Evolutionary conservation across 2,888 invertebrate species (phyloP).

Genomic region (Oscheius sp.): DNA sequence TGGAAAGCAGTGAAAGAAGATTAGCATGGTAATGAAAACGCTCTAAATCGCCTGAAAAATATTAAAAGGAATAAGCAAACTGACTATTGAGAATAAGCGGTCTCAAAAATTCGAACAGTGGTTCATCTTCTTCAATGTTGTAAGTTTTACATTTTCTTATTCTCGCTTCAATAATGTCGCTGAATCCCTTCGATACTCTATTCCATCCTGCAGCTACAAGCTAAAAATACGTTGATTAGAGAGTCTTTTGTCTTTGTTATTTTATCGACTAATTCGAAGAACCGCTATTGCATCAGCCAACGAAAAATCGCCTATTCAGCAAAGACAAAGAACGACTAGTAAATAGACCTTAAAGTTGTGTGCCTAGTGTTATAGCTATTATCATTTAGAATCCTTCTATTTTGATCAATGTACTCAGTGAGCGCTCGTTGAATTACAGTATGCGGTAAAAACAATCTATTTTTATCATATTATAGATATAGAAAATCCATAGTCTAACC

Average conservation of each 20-base stretch:
- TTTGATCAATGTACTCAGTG: too few species aligned
- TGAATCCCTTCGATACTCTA: constrained; percentile 35
- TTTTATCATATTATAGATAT: too few species aligned
- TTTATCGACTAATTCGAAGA: not conserved
- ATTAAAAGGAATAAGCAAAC: not conserved
- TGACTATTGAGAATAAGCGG: not conserved
- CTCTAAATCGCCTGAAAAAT: not conserved
- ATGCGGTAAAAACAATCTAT: too few species aligned
- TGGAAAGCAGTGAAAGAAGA: constrained; percentile 9
- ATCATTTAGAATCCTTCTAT: too few species aligned
- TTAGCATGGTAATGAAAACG: constrained; percentile 3
- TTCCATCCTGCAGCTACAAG: constrained; percentile 46
- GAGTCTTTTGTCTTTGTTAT: not conserved
- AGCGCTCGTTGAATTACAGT: too few species aligned
- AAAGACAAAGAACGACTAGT: too few species aligned
- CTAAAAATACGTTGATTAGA: constrained; percentile 32
- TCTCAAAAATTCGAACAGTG: constrained; percentile 36
- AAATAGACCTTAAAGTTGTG: too few species aligned
- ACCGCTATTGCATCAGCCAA: constrained; percentile 6
- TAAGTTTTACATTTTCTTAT: constrained; percentile 33
- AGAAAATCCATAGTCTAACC: too few species aligned
- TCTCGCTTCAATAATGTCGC: constrained; percentile 24
- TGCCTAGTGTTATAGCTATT: too few species aligned
- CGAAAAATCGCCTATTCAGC: too few species aligned
- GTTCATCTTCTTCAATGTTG: constrained; percentile 36